These are phyloP conservation scores for Oncorhynchus mykiss DNA, from an alignment of 2,113 vertebrate species.

Conservation along the genomic window DNA sequence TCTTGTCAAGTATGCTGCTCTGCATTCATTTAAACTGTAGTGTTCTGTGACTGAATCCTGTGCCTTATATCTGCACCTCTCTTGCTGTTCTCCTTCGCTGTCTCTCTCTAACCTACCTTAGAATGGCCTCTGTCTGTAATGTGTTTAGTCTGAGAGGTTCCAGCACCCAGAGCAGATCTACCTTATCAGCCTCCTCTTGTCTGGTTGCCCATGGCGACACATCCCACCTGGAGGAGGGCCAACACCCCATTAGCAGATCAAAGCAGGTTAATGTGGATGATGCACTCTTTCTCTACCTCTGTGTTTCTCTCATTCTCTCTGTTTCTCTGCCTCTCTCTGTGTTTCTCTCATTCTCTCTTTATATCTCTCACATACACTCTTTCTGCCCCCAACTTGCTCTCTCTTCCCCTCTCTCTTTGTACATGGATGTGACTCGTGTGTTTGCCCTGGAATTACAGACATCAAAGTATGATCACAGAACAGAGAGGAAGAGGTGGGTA, in stretches of 20 bases:
- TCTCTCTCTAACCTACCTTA: background rate
- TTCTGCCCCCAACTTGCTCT: background rate
- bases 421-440: background rate
- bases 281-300: constrained; percentile 24
- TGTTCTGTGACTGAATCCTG: too few species aligned
- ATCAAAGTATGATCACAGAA: background rate
- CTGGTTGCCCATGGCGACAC: constrained; percentile 58
- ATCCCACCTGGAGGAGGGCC: constrained; percentile 63
- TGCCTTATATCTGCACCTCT: background rate
- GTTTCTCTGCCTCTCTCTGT: background rate
- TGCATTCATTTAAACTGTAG: too few species aligned
- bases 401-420: background rate
- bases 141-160: constrained; percentile 56
- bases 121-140: too few species aligned
- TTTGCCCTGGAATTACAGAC: background rate
- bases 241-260: constrained; percentile 66
- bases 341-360: background rate
- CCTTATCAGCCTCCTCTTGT: constrained; percentile 62
- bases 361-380: background rate
- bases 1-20: too few species aligned
- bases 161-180: constrained; percentile 17
- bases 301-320: constrained; percentile 6
- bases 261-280: constrained; percentile 54
- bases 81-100: background rate
- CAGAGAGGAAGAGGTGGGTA: background rate